phyloP scores from a whole-genome alignment of 2,888 invertebrate species.

The Patella ulyssiponensis region DNA sequence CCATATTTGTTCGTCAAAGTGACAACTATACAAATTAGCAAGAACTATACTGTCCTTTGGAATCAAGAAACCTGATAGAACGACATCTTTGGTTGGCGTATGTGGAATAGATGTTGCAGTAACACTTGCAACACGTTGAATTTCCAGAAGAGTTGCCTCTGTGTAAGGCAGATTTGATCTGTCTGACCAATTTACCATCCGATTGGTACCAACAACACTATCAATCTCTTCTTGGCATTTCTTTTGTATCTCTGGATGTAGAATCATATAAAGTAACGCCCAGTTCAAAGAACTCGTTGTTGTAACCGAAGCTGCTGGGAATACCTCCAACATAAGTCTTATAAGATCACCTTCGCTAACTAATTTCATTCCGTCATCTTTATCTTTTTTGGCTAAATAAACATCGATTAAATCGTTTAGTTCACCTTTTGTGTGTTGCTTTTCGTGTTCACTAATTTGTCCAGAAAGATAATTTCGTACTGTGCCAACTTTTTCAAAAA shows the following conservation, averaged over 20 bases:
- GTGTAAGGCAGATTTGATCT: background rate
- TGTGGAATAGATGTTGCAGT: background rate
- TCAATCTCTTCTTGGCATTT: conserved; percentile 29
- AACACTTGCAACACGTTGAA: conserved; percentile 2
- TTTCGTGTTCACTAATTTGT: background rate
- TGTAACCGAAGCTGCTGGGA: conserved; percentile 45
- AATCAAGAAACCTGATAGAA: conserved; percentile 14
- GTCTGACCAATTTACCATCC: conserved; percentile 9
- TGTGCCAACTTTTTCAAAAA: background rate
- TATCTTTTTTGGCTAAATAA: background rate
- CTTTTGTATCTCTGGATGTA: conserved; percentile 37
- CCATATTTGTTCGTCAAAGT: conserved; percentile 12
- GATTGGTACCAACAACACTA: background rate
- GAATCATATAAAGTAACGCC: conserved; percentile 40
- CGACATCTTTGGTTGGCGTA: conserved; percentile 4
- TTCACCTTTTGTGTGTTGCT: background rate
- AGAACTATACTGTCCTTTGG: conserved; percentile 11
- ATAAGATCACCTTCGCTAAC: background rate
- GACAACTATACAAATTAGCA: conserved; percentile 6
- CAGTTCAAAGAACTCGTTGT: conserved; percentile 39
- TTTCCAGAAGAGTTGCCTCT: conserved; percentile 18
- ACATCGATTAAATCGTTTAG: conserved; percentile 1
- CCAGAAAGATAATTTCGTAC: background rate
- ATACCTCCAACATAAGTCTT: conserved; percentile 35
- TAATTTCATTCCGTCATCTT: background rate